A percentile compares a stretch with the other conserved stretches of the same genome.
Conservation (phyloP, 1,140 invertebrate species). For the Sycobia sp. region DNA sequence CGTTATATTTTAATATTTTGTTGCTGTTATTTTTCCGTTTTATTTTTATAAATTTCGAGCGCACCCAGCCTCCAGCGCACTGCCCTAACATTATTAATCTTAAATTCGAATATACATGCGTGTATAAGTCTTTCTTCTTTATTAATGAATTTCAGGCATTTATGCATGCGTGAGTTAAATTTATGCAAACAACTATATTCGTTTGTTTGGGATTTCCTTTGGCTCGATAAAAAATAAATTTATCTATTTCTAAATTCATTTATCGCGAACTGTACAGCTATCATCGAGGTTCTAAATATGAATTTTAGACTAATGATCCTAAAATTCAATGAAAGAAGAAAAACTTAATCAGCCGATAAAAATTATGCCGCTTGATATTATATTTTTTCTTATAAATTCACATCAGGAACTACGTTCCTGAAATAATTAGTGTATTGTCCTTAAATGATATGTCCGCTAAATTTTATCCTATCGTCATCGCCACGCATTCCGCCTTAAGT, state of each 20-base stretch:
- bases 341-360: conserved; percentile 13
- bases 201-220: too few relatives aligned
- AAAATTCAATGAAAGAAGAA: conserved; percentile 12
- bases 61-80: conserved; percentile 23
- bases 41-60: conserved; percentile 23
- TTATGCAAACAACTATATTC: too few relatives aligned
- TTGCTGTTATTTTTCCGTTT: conserved; percentile 20
- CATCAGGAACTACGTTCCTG: conserved; percentile 60
- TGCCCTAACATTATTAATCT: conserved; percentile 14
- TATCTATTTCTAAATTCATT: conserved; percentile 1
- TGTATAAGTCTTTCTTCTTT: conserved; percentile 12
- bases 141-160: too few relatives aligned
- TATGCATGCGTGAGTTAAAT: too few relatives aligned
- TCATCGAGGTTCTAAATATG: background rate
- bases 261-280: too few relatives aligned
- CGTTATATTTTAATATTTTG: conserved; percentile 13
- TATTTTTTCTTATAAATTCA: conserved; percentile 44
- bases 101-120: conserved; percentile 24
- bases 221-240: background rate
- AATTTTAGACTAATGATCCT: background rate
- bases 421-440: conserved; percentile 60
- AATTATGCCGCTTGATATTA: conserved; percentile 18
- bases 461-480: conserved; percentile 40
- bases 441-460: conserved; percentile 63
- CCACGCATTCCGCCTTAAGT: conserved; percentile 44